Evolutionary conservation across 92 coral and sea anemone genomes (phyloP).

Genomic region (Blastomussa wellsi): DNA sequence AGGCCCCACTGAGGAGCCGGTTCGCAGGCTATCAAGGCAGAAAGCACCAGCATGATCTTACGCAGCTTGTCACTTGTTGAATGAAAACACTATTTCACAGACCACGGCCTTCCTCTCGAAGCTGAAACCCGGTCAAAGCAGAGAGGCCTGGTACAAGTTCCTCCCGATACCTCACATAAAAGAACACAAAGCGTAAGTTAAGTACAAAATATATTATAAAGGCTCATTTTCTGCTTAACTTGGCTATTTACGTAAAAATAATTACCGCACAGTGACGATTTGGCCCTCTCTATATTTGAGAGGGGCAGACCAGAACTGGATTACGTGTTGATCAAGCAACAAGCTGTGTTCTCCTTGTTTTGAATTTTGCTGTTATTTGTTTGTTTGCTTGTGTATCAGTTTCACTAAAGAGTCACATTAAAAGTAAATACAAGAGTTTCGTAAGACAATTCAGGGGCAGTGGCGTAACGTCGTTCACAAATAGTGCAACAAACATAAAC

Average conservation of each 20-base stretch:
- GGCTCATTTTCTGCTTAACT: not conserved
- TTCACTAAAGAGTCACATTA: not conserved
- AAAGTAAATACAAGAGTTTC: not conserved
- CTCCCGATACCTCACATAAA: slow-evolving; percentile 57
- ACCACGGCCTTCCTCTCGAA: slow-evolving; percentile 61
- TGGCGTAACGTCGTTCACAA: not conserved
- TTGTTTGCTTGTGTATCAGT: not conserved
- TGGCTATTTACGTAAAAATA: too few species aligned
- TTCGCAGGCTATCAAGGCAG: too few species aligned
- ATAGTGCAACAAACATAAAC: not conserved
- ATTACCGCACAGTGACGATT: not conserved
- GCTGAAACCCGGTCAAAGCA: slow-evolving; percentile 55
- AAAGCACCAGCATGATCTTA: not conserved
- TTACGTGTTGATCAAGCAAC: not conserved
- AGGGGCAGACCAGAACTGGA: too few species aligned
- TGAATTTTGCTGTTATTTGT: not conserved
- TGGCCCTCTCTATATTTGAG: too few species aligned
- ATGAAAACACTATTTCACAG: slow-evolving; percentile 13
- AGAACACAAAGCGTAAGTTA: slow-evolving; percentile 44
- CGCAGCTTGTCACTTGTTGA: not conserved
- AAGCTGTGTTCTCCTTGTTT: not conserved
- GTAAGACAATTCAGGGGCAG: not conserved
- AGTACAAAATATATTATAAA: not conserved
- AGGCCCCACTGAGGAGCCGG: too few species aligned
- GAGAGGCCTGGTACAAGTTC: slow-evolving; percentile 76